Conservation (phyloP, 2,888 invertebrate species). For the Himalopsyche tibetana region DNA sequence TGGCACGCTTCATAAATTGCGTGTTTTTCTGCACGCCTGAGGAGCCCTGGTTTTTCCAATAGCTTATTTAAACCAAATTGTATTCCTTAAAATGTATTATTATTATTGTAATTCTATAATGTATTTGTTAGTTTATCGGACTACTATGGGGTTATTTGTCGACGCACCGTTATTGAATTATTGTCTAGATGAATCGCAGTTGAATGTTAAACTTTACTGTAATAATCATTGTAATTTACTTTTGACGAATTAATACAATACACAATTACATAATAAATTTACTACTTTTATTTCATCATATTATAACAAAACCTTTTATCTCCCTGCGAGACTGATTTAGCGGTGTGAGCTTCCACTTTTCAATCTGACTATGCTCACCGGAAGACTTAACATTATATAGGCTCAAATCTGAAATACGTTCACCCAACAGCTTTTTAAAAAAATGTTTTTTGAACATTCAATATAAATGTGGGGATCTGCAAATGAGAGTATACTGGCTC, state of each 20-base stretch:
- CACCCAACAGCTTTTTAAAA: too few relatives aligned
- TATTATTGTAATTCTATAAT: slow-evolving; percentile 31
- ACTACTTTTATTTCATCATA: background rate
- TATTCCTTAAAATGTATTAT: slow-evolving; percentile 43
- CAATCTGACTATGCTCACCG: too few relatives aligned
- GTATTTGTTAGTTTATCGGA: slow-evolving; percentile 34
- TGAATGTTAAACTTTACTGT: slow-evolving; percentile 41
- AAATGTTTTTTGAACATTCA: too few relatives aligned
- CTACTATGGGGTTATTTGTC: slow-evolving; percentile 40
- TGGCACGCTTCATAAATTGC: slow-evolving; percentile 27
- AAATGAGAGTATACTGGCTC: too few relatives aligned
- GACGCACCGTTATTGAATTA: slow-evolving; percentile 41
- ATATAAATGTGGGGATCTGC: too few relatives aligned
- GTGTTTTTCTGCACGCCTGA: slow-evolving; percentile 27
- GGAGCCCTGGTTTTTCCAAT: slow-evolving; percentile 28
- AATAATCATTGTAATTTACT: slow-evolving; percentile 48
- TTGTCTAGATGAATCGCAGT: slow-evolving; percentile 46
- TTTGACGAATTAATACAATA: slow-evolving; percentile 48
- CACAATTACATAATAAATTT: slow-evolving; percentile 43
- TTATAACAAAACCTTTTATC: too few relatives aligned
- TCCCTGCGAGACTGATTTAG: too few relatives aligned
- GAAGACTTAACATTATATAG: too few relatives aligned
- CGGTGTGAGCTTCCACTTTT: too few relatives aligned
- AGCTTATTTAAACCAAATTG: slow-evolving; percentile 42
- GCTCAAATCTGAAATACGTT: too few relatives aligned